Percentiles rank a stretch among this genome's conserved stretches.
These are phyloP conservation scores for Globia sparganii DNA, from an alignment of 2,888 invertebrate genomes.

Conservation along the genomic window DNA sequence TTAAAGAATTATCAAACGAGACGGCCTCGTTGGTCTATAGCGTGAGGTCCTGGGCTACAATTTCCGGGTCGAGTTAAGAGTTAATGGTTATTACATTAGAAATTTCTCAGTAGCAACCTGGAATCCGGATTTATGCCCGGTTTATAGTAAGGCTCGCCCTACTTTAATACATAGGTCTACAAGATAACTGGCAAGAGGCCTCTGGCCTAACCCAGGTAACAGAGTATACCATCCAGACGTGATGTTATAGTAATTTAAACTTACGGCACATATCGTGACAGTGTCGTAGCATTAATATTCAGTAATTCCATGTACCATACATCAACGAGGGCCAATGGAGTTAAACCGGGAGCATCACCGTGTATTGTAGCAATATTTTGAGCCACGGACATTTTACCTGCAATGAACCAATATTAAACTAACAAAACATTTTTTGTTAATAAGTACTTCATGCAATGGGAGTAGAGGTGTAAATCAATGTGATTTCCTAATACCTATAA, in stretches of 20 bases:
- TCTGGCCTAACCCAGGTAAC: not conserved
- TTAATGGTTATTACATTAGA: not conserved
- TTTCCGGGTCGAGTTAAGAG: not conserved
- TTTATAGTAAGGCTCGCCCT: not conserved
- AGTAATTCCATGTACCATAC: constrained; percentile 87
- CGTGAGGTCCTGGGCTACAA: not conserved
- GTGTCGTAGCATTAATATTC: constrained; percentile 77
- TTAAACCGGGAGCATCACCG: constrained; percentile 83
- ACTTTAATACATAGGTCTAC: not conserved
- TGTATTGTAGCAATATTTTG: constrained; percentile 85
- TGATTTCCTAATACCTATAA: not conserved
- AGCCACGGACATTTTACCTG: constrained; percentile 76
- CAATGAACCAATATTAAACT: not conserved
- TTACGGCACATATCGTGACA: constrained; percentile 78
- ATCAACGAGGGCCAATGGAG: constrained; percentile 80
- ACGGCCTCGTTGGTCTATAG: not conserved
- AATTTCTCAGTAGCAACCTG: not conserved
- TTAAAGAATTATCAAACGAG: not conserved
- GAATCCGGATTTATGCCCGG: not conserved
- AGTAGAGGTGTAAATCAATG: not conserved
- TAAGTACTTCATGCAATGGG: not conserved
- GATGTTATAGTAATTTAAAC: constrained; percentile 49
- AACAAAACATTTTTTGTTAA: not conserved
- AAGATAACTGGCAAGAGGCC: not conserved
- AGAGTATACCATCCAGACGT: not conserved